Evolutionary conservation across 2,888 invertebrate genomes (phyloP).

Genomic region (Tipula confusa): DNA sequence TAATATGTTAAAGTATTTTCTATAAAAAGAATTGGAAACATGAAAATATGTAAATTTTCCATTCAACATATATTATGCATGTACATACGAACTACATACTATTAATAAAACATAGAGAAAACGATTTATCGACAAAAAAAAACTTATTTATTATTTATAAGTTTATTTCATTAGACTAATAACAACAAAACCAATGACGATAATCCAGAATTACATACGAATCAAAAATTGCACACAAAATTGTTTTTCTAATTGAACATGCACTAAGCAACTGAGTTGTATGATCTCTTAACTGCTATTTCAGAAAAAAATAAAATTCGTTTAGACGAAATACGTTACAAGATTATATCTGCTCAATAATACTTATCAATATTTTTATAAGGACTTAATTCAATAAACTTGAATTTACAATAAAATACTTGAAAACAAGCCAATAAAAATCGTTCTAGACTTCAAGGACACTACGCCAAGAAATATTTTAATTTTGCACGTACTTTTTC

Average conservation of each 20-base stretch:
- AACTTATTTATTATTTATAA: neutral
- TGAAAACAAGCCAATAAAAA: neutral
- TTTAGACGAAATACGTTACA: too few species aligned
- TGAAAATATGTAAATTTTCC: slow-evolving; percentile 1
- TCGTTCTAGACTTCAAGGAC: neutral
- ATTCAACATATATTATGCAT: neutral
- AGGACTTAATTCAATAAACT: neutral
- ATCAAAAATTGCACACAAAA: neutral
- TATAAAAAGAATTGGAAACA: slow-evolving; percentile 6
- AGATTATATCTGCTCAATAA: too few species aligned
- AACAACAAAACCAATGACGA: neutral
- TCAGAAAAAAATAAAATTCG: neutral
- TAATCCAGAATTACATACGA: neutral
- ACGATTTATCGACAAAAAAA: neutral
- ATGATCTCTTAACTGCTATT: neutral
- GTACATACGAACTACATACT: neutral
- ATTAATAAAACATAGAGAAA: slow-evolving; percentile 1
- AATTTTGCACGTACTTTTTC: neutral
- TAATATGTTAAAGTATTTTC: neutral
- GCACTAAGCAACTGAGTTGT: neutral
- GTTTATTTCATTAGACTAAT: neutral
- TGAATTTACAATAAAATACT: neutral
- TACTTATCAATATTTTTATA: neutral
- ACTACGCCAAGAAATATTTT: neutral
- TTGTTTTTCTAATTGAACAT: neutral